Conservation (phyloP, 1,140 invertebrate genomes). For the Uloborus diversus region DNA sequence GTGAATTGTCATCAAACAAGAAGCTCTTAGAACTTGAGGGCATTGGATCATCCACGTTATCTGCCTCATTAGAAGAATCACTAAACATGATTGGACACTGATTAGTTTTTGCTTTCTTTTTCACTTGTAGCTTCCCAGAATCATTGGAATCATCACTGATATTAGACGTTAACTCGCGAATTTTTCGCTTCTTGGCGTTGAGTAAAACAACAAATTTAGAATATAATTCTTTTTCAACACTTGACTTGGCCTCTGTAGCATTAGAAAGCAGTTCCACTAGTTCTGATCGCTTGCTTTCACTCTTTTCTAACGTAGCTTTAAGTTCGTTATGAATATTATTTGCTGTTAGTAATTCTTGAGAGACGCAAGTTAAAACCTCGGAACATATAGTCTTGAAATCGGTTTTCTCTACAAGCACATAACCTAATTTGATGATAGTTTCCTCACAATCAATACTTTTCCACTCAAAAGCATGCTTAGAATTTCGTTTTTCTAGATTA, state of each 20-base stretch:
- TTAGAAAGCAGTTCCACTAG: neutral
- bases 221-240: constrained; percentile 29
- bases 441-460: constrained; percentile 20
- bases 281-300: neutral
- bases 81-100: neutral
- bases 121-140: neutral
- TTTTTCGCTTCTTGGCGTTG: constrained; percentile 41
- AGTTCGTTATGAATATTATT: neutral
- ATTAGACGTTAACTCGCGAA: constrained; percentile 2
- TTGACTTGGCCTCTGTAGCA: constrained; percentile 4
- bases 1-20: constrained; percentile 11
- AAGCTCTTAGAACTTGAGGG: neutral
- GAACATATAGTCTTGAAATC: neutral
- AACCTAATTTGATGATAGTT: constrained; percentile 17
- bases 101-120: neutral
- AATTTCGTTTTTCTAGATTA: neutral
- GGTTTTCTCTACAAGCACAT: neutral
- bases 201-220: constrained; percentile 21
- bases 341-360: neutral
- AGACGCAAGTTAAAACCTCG: neutral
- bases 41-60: neutral
- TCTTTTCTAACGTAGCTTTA: neutral
- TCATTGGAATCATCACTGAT: neutral
- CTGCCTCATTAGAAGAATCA: constrained; percentile 16
- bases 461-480: constrained; percentile 21